A percentile compares a stretch with the other conserved stretches of the same genome.
Evolutionary conservation across 2,113 vertebrate species (phyloP).

Genomic region (Procavia capensis): DNA sequence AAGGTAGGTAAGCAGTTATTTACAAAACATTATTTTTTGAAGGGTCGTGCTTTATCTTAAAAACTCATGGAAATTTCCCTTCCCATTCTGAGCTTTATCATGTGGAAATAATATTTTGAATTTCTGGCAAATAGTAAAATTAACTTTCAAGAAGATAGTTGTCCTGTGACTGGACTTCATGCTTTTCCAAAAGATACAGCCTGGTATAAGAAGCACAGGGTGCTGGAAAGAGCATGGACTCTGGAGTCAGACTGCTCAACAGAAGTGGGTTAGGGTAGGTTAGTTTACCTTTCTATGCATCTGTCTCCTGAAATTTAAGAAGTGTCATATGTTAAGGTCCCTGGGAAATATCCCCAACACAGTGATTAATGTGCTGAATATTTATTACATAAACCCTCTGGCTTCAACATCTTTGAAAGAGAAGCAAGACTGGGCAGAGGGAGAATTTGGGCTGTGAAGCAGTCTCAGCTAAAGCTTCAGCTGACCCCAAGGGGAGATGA

Average conservation of each 20-base stretch:
- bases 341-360: background rate
- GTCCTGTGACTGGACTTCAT: background rate
- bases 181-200: background rate
- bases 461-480: background rate
- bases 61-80: background rate
- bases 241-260: background rate
- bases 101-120: background rate
- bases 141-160: background rate
- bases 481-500: accelerated
- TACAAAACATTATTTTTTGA: background rate
- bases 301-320: background rate
- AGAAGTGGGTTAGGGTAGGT: background rate
- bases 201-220: background rate
- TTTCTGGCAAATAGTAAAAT: background rate
- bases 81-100: background rate
- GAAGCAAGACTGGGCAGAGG: background rate
- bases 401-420: background rate
- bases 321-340: background rate
- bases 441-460: no score
- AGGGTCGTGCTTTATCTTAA: background rate
- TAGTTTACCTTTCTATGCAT: background rate
- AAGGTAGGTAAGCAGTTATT: background rate
- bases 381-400: background rate
- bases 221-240: background rate
- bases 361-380: background rate